Percentiles rank a stretch among this genome's conserved stretches.
phyloP scores from a whole-genome alignment of 2,888 invertebrate species.

The Pammene fasciana region DNA sequence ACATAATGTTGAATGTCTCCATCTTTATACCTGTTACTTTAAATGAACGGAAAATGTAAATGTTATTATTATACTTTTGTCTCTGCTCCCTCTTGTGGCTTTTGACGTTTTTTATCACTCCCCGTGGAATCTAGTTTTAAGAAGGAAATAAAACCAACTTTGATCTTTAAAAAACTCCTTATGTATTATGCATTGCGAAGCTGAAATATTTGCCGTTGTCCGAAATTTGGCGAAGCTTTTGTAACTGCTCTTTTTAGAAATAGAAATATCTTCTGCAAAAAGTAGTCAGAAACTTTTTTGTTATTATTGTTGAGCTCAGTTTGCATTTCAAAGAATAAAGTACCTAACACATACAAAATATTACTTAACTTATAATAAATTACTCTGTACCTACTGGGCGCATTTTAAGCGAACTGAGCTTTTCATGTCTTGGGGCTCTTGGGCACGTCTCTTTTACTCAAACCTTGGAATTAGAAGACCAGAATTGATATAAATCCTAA shows the following conservation, averaged over 20 bases:
- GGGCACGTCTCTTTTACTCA: too few relatives aligned
- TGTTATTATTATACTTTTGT: slow-evolving; percentile 44
- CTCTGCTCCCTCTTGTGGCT: slow-evolving; percentile 34
- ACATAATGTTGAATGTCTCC: slow-evolving; percentile 37
- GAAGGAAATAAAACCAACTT: slow-evolving; percentile 40
- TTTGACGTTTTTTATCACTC: slow-evolving; percentile 39
- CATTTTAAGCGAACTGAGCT: too few relatives aligned
- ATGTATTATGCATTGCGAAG: slow-evolving; percentile 33
- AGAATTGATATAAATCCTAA: too few relatives aligned
- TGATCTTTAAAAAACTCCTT: slow-evolving; percentile 31
- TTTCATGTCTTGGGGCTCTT: too few relatives aligned
- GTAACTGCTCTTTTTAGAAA: not conserved
- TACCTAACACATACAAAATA: too few relatives aligned
- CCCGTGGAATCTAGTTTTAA: slow-evolving; percentile 42
- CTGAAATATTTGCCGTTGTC: slow-evolving; percentile 12
- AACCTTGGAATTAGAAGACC: too few relatives aligned
- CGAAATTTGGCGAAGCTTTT: slow-evolving; percentile 3
- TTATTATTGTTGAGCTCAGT: too few relatives aligned
- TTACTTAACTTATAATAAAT: too few relatives aligned
- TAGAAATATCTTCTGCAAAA: too few relatives aligned
- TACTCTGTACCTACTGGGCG: too few relatives aligned
- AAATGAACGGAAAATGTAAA: slow-evolving; percentile 46
- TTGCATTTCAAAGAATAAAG: too few relatives aligned
- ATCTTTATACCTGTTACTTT: slow-evolving; percentile 42
- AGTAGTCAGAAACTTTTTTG: too few relatives aligned